phyloP scores from a whole-genome alignment of 2,113 vertebrate species.

The Eolophus roseicapilla region DNA sequence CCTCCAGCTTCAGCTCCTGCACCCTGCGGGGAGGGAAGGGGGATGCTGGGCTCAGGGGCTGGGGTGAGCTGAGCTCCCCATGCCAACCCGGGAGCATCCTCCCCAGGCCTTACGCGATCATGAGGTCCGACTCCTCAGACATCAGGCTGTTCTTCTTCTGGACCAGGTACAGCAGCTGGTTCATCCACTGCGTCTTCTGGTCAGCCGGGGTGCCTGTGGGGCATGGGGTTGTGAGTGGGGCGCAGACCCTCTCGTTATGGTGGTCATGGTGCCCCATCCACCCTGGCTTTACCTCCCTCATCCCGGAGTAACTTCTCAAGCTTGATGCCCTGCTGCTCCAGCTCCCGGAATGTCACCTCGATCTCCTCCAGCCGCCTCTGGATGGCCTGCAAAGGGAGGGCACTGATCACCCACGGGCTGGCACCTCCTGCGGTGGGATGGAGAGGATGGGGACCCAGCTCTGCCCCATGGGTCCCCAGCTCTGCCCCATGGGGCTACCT shows the following conservation, averaged over 20 bases:
- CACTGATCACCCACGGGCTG: accelerated
- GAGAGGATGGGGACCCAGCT: not conserved
- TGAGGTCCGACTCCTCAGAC: constrained; percentile 91
- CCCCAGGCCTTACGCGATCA: constrained; percentile 83
- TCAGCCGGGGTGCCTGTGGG: constrained; percentile 19
- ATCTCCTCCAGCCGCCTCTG: constrained; percentile 92
- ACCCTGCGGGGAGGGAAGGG: constrained; percentile 70
- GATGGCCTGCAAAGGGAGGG: constrained; percentile 77
- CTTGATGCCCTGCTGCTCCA: constrained; percentile 84
- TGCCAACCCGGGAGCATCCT: accelerated
- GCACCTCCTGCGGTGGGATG: not conserved
- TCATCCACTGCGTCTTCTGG: constrained; percentile 79
- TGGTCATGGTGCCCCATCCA: accelerated
- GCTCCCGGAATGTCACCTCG: constrained; percentile 84
- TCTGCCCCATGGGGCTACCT: constrained; percentile 71
- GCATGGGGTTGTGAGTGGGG: not conserved
- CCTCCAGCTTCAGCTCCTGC: constrained; percentile 88
- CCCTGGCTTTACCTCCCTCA: constrained; percentile 73
- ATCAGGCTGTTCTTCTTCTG: constrained; percentile 88
- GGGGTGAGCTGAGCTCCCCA: not conserved
- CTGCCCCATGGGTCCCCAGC: not conserved
- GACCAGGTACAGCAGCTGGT: constrained; percentile 86
- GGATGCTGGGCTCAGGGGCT: not conserved
- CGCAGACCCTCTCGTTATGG: accelerated
- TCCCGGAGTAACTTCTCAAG: constrained; percentile 82